Conservation (phyloP, 2,113 vertebrate species). For the Holacanthus passer region DNA sequence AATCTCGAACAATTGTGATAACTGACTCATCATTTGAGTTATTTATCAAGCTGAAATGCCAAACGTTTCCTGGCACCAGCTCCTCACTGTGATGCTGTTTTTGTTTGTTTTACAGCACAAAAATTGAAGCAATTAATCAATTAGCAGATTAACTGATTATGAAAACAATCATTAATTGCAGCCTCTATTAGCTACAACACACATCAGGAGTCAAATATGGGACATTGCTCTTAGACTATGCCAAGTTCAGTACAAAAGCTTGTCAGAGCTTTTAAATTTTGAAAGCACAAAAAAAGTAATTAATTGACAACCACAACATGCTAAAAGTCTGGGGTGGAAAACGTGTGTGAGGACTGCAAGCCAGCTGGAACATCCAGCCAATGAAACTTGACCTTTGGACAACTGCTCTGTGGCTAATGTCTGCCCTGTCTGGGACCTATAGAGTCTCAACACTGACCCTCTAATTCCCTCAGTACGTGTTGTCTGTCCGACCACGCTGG, state of each 20-base stretch:
- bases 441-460: conserved; percentile 46
- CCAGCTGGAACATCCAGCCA: conserved; percentile 39
- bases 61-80: too few species aligned
- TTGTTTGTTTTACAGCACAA: background rate
- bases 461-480: conserved; percentile 39
- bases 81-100: background rate
- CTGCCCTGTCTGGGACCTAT: conserved; percentile 40
- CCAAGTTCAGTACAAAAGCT: background rate
- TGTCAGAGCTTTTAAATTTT: conserved; percentile 4
- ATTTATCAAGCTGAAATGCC: too few species aligned
- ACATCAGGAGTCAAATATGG: background rate
- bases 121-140: background rate
- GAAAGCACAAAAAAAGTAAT: background rate
- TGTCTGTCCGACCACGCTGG: conserved; percentile 31
- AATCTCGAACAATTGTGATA: too few species aligned
- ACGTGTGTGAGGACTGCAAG: conserved; percentile 1
- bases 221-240: background rate
- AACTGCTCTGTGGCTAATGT: conserved; percentile 40
- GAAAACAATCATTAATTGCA: background rate
- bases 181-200: background rate
- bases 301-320: background rate
- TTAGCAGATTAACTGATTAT: background rate
- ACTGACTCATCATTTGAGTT: background rate
- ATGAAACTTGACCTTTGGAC: conserved; percentile 64
- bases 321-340: conserved; percentile 8